phyloP scores from a whole-genome alignment of 2,113 vertebrate species.

The Noturus placidus region DNA sequence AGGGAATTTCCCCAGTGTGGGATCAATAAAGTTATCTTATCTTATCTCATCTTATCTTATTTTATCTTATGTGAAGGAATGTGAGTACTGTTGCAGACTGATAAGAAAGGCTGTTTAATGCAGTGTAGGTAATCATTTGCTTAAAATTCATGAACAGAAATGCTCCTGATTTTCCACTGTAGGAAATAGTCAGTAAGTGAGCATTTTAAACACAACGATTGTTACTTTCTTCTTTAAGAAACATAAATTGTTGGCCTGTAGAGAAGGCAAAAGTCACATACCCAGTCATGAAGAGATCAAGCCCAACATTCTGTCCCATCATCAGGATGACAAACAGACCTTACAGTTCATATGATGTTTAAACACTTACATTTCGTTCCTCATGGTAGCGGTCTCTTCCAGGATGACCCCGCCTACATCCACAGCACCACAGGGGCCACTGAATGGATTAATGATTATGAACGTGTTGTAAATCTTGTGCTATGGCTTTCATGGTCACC shows the following conservation, averaged over 20 bases:
- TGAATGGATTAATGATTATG: not conserved
- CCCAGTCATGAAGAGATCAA: not conserved
- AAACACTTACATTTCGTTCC: not conserved
- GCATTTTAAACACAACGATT: not conserved
- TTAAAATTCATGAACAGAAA: not conserved
- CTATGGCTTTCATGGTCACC: not conserved
- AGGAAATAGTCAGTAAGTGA: not conserved
- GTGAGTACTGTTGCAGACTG: not conserved
- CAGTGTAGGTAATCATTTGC: not conserved
- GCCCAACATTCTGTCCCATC: not conserved
- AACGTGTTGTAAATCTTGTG: not conserved
- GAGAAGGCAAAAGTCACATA: not conserved
- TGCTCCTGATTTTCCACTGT: not conserved
- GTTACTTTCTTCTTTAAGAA: not conserved
- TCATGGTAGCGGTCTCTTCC: not conserved
- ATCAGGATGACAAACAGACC: not conserved
- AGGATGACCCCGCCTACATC: not conserved
- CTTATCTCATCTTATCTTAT: no score
- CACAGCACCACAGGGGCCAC: not conserved
- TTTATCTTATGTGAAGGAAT: not conserved
- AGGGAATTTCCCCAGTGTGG: no score
- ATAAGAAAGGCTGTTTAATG: not conserved
- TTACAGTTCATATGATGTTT: not conserved
- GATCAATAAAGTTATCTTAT: no score
- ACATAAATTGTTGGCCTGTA: not conserved